Conservation (phyloP, 2,797 vertebrate species). For the Etheostoma nigrum region DNA sequence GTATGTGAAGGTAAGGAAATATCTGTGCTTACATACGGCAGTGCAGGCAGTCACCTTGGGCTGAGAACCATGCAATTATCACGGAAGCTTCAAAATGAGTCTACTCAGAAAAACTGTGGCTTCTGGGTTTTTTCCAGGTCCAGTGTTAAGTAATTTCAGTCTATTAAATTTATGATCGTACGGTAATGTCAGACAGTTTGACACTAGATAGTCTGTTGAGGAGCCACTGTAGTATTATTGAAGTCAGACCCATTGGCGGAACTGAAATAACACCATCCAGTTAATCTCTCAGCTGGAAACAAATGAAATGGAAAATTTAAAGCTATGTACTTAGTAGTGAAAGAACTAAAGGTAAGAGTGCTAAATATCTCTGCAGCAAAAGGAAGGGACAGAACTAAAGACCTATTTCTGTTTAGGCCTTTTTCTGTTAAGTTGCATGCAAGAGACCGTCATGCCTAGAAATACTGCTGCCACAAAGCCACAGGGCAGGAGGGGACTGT, state of each 20-base stretch:
- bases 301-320: conserved; percentile 51
- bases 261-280: conserved; percentile 29
- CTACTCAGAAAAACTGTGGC: conserved; percentile 37
- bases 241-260: conserved; percentile 26
- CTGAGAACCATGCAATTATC: conserved; percentile 55
- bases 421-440: conserved; percentile 66
- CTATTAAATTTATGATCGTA: conserved; percentile 41
- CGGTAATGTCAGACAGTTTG: conserved; percentile 37
- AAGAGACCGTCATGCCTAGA: conserved; percentile 69
- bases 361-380: conserved; percentile 29
- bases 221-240: conserved; percentile 32
- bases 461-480: conserved; percentile 80
- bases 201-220: conserved; percentile 36
- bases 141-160: conserved; percentile 50
- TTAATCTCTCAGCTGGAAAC: conserved; percentile 44
- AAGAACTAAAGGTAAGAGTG: conserved; percentile 40
- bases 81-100: conserved; percentile 36
- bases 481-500: conserved; percentile 73
- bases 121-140: conserved; percentile 48
- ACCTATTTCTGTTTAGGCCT: conserved; percentile 71
- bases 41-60: conserved; percentile 40
- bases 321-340: conserved; percentile 24
- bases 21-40: conserved; percentile 19
- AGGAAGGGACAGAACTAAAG: conserved; percentile 51
- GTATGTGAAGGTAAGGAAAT: conserved; percentile 27